phyloP scores from a whole-genome alignment of 2,888 invertebrate genomes.

The Entomobrya multifasciata region DNA sequence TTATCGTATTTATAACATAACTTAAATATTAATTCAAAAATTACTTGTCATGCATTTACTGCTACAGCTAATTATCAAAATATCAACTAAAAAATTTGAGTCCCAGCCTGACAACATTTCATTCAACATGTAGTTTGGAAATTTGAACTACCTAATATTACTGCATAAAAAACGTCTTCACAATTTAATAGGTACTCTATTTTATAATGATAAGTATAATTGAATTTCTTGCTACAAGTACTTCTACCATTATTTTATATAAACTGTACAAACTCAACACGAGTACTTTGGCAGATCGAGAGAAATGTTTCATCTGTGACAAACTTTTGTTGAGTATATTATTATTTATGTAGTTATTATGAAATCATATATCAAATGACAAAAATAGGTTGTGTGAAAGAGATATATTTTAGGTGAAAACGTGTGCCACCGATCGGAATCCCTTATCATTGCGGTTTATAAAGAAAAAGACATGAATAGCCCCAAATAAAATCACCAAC shows the following conservation, averaged over 20 bases:
- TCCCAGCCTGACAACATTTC: too few relatives aligned
- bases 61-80: too few relatives aligned
- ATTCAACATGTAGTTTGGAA: too few relatives aligned
- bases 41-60: too few relatives aligned
- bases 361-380: not conserved
- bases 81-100: too few relatives aligned
- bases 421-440: slow-evolving; percentile 38
- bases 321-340: slow-evolving; percentile 44
- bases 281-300: slow-evolving; percentile 69
- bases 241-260: not conserved
- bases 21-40: too few relatives aligned
- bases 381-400: too few relatives aligned
- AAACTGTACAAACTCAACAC: slow-evolving; percentile 59
- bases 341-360: not conserved
- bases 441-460: not conserved
- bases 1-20: too few relatives aligned
- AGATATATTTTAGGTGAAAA: not conserved
- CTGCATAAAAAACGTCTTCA: not conserved
- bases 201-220: not conserved
- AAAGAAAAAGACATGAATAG: not conserved
- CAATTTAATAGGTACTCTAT: not conserved
- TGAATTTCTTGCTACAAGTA: not conserved
- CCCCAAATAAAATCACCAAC: slow-evolving; percentile 6
- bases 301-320: slow-evolving; percentile 47
- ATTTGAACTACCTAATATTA: slow-evolving; percentile 11